A percentile compares a stretch with the other conserved stretches of the same genome.
Conservation (phyloP, 2,113 vertebrate species). For the Hippoglossus stenolepis region DNA sequence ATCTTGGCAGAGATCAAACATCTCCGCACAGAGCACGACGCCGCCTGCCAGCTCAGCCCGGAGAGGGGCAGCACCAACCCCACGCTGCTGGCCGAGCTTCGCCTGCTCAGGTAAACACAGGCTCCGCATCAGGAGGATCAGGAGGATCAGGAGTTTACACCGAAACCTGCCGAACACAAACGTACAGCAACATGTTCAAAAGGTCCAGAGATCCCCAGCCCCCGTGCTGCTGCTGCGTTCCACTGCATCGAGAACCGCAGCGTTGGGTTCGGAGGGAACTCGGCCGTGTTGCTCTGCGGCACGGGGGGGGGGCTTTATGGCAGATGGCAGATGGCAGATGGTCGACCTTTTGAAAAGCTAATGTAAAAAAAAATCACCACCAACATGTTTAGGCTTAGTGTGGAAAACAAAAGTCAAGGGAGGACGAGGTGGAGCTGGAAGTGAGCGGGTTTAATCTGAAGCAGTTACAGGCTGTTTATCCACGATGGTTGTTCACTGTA, state of each 20-base stretch:
- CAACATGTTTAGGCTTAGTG: conserved; percentile 46
- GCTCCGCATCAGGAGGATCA: not conserved
- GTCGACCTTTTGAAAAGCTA: conserved; percentile 48
- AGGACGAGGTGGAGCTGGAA: not conserved
- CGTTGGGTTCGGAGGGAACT: conserved; percentile 48
- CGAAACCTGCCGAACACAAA: not conserved
- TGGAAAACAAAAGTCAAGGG: conserved; percentile 30
- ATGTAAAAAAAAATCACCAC: conserved; percentile 40
- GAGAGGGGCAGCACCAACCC: conserved; percentile 95
- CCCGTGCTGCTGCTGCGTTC: not conserved
- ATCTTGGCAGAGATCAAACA: conserved; percentile 95
- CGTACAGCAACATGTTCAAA: not conserved
- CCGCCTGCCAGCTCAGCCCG: conserved; percentile 90
- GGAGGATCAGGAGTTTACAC: not conserved
- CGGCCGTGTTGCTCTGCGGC: conserved; percentile 41
- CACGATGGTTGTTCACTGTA: not conserved
- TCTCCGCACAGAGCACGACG: conserved; percentile 91
- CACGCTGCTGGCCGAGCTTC: conserved; percentile 90
- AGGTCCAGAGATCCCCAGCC: not conserved
- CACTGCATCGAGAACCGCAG: not conserved
- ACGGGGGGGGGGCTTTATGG: conserved; percentile 43
- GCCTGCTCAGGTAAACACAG: conserved; percentile 88
- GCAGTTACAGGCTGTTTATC: not conserved
- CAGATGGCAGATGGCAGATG: conserved; percentile 73
- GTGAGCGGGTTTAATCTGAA: not conserved